Evolutionary conservation across 2,797 vertebrate genomes (phyloP).

Genomic region (Zalophus californianus): DNA sequence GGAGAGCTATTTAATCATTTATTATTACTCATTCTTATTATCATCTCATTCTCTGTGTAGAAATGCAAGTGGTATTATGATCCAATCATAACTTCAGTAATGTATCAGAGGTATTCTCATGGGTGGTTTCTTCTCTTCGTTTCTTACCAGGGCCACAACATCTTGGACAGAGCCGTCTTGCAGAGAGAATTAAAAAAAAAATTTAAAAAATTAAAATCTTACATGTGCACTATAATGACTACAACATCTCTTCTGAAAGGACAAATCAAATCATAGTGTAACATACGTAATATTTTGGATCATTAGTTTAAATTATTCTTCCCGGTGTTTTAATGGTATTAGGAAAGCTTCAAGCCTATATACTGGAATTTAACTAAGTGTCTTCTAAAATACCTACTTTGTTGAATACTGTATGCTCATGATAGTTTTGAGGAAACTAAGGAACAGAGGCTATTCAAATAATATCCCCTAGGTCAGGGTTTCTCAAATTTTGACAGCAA

Average conservation of each 20-base stretch:
- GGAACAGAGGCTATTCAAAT: neutral
- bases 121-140: neutral
- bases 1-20: neutral
- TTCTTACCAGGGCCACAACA: neutral
- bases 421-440: neutral
- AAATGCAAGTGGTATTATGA: neutral
- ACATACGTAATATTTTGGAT: neutral
- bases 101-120: neutral
- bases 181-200: neutral
- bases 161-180: neutral
- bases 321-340: neutral
- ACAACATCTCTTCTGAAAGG: conserved; percentile 1
- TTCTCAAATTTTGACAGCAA: neutral
- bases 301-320: conserved; percentile 7
- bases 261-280: neutral
- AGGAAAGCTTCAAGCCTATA: conserved; percentile 13
- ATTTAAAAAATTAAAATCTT: neutral
- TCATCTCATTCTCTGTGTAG: neutral
- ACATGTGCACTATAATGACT: neutral
- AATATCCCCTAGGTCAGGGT: neutral
- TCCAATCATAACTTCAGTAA: neutral
- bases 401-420: neutral
- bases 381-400: neutral
- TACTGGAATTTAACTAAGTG: neutral
- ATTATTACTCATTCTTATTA: neutral